phyloP scores from a whole-genome alignment of 2,113 vertebrate genomes.

The Pangasianodon gigas region DNA sequence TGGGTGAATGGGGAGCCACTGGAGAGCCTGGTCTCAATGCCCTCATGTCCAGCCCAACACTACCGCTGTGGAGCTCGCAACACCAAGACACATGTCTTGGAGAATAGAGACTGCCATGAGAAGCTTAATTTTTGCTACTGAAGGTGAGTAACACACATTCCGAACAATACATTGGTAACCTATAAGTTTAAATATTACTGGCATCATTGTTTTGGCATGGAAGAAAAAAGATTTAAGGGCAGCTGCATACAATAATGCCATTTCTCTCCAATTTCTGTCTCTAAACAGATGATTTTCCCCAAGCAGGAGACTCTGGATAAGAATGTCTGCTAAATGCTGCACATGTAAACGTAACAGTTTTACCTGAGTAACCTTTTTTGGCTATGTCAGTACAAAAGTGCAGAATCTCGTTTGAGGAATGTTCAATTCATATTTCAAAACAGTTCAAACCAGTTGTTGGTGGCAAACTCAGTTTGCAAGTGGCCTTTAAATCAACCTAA shows the following conservation, averaged over 20 bases:
- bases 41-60: constrained; percentile 41
- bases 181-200: neutral
- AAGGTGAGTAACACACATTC: neutral
- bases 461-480: neutral
- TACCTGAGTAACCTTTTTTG: neutral
- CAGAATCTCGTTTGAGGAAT: neutral
- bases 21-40: neutral
- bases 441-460: neutral
- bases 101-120: constrained; percentile 58
- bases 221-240: neutral
- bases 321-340: neutral
- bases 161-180: neutral
- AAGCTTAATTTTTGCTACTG: constrained; percentile 58
- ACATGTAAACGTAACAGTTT: neutral
- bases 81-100: neutral
- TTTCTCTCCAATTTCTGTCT: neutral
- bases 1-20: constrained; percentile 4
- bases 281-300: neutral
- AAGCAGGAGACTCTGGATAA: neutral
- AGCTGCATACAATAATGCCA: neutral
- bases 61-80: constrained; percentile 56
- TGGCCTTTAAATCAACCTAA: neutral
- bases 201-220: neutral
- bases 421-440: neutral
- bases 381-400: neutral